phyloP scores from a whole-genome alignment of 1,140 invertebrate species.

The Listronotus bonariensis region DNA sequence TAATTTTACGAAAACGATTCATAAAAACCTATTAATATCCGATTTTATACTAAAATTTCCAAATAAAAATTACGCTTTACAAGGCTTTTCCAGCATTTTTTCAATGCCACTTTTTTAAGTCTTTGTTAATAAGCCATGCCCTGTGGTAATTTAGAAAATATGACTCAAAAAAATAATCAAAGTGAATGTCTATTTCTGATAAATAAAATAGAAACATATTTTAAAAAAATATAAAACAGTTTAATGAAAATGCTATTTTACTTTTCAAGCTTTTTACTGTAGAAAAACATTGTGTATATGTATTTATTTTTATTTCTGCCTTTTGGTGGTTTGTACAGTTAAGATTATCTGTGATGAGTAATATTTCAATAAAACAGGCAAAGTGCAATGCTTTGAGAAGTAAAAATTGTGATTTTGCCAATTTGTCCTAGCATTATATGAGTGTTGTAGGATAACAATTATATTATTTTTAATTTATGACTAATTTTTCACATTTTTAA shows the following conservation, averaged over 20 bases:
- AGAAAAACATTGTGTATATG: constrained; percentile 22
- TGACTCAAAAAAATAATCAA: not conserved
- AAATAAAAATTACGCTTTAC: no score
- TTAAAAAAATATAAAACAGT: constrained; percentile 28
- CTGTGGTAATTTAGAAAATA: not conserved
- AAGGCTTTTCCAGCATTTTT: no score
- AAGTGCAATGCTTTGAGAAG: constrained; percentile 54
- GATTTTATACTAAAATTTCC: no score
- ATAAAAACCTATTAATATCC: no score
- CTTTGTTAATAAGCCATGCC: no score
- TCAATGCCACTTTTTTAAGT: no score
- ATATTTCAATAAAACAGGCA: constrained; percentile 39
- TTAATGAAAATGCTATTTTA: constrained; percentile 20
- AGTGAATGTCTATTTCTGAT: constrained; percentile 19
- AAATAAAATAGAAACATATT: constrained; percentile 27
- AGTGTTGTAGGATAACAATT: constrained; percentile 38
- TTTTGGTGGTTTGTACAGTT: constrained; percentile 38
- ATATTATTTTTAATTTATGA: constrained; percentile 42
- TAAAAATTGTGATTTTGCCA: constrained; percentile 53
- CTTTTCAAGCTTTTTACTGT: constrained; percentile 20
- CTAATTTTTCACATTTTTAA: constrained; percentile 53
- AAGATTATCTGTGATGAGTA: constrained; percentile 53
- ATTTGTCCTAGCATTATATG: constrained; percentile 46
- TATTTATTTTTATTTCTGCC: constrained; percentile 33
- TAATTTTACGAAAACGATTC: no score